These are phyloP conservation scores for Phenganax marumi DNA, from an alignment of 92 coral and sea anemone species.

Conservation along the genomic window DNA sequence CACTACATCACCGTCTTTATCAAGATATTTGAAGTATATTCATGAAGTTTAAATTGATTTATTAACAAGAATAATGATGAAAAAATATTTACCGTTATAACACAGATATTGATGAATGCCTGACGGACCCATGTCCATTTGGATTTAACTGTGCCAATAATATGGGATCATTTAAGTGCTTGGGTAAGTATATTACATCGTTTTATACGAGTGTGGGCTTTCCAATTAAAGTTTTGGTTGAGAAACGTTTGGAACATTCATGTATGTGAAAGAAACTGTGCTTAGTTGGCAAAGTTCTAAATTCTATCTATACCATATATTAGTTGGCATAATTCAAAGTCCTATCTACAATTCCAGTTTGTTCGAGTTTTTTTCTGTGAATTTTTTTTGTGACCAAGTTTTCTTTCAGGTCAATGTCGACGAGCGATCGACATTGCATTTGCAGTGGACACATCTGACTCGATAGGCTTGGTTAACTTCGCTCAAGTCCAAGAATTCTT, in stretches of 20 bases:
- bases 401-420: conserved; percentile 15
- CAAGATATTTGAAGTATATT: neutral
- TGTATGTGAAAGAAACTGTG: neutral
- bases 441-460: conserved; percentile 33
- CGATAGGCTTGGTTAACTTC: conserved; percentile 1
- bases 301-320: too few relatives aligned
- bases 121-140: conserved; percentile 5
- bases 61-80: neutral
- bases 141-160: conserved; percentile 18
- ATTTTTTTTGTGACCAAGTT: neutral
- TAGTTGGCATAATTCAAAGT: too few relatives aligned
- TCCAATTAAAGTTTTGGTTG: neutral
- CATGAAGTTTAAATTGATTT: neutral
- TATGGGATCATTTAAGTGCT: conserved; percentile 38
- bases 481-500: conserved; percentile 10
- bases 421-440: conserved; percentile 31
- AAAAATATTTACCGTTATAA: neutral
- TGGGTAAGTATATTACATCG: neutral
- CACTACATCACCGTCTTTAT: too few relatives aligned
- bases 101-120: conserved; percentile 33
- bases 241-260: neutral
- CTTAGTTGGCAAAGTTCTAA: too few relatives aligned
- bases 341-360: too few relatives aligned
- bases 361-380: neutral
- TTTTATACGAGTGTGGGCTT: too few relatives aligned